Conservation (phyloP, 2,113 vertebrate species). For the Lophura nycthemera region DNA sequence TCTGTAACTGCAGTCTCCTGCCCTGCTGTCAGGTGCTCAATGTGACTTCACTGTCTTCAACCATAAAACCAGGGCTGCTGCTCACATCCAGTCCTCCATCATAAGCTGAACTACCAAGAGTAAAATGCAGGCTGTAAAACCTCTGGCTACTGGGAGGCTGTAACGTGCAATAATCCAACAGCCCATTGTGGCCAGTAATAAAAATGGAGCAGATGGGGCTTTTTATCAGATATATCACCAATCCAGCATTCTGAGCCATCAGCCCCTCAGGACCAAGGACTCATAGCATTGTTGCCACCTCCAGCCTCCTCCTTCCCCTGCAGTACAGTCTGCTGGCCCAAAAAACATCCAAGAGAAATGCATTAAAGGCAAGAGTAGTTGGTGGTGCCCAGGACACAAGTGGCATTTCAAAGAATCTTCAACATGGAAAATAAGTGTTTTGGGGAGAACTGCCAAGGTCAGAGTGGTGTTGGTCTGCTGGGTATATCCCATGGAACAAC, state of each 20-base stretch:
- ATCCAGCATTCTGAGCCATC: background rate
- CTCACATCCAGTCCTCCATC: background rate
- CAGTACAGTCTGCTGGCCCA: background rate
- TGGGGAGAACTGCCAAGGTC: background rate
- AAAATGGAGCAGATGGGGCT: background rate
- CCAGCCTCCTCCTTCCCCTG: background rate
- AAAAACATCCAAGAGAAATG: background rate
- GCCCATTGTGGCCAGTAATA: background rate
- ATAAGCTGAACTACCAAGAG: background rate
- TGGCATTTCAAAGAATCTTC: background rate
- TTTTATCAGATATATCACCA: background rate
- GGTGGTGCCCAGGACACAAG: background rate
- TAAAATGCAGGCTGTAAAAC: background rate
- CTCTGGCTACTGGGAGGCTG: background rate
- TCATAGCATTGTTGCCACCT: rapidly evolving
- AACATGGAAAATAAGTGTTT: background rate
- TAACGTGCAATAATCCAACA: background rate
- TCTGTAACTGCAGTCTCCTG: background rate
- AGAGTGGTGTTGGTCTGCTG: background rate
- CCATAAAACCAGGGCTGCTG: background rate
- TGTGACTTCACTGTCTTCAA: background rate
- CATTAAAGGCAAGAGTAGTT: background rate
- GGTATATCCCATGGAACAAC: rapidly evolving
- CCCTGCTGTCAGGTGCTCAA: background rate
- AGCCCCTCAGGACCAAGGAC: background rate